phyloP scores from a whole-genome alignment of 2,888 invertebrate genomes.

The Pollenia griseotomentosa region DNA sequence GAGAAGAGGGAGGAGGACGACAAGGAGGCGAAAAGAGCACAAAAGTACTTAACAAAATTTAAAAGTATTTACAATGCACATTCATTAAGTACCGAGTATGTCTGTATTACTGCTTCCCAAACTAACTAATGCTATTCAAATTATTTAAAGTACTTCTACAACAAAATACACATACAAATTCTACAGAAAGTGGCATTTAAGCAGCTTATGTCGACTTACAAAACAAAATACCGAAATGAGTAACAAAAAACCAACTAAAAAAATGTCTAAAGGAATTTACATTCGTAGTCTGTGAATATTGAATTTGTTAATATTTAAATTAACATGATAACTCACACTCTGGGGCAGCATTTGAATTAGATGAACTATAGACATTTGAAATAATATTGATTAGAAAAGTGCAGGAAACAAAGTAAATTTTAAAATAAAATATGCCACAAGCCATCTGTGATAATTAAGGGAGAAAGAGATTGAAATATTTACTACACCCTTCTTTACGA shows the following conservation, averaged over 20 bases:
- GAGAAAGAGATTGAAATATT: too few species aligned
- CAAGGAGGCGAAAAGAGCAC: slow-evolving; percentile 11
- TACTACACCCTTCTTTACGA: too few species aligned
- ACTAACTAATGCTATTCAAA: slow-evolving; percentile 46
- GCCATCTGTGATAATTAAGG: too few species aligned
- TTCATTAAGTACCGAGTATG: slow-evolving; percentile 10
- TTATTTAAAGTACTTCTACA: slow-evolving; percentile 47
- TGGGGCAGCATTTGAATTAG: neutral
- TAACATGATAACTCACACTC: slow-evolving; percentile 40
- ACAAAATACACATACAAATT: neutral
- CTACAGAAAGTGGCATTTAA: slow-evolving; percentile 59
- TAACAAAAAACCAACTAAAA: slow-evolving; percentile 7
- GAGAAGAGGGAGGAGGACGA: neutral
- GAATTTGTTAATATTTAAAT: slow-evolving; percentile 53
- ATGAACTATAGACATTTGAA: slow-evolving; percentile 43
- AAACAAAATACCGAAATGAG: slow-evolving; percentile 52
- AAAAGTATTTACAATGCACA: slow-evolving; percentile 43
- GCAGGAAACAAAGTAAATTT: neutral
- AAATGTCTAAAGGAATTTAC: slow-evolving; percentile 38
- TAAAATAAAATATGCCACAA: neutral
- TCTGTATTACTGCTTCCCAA: neutral
- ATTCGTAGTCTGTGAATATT: slow-evolving; percentile 30
- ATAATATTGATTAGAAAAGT: slow-evolving; percentile 26
- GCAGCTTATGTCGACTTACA: slow-evolving; percentile 69
- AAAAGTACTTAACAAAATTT: slow-evolving; percentile 1